Percentiles rank a stretch among this genome's conserved stretches.
Conservation (phyloP, 2,888 invertebrate genomes). For the Ormyrus thymus region DNA sequence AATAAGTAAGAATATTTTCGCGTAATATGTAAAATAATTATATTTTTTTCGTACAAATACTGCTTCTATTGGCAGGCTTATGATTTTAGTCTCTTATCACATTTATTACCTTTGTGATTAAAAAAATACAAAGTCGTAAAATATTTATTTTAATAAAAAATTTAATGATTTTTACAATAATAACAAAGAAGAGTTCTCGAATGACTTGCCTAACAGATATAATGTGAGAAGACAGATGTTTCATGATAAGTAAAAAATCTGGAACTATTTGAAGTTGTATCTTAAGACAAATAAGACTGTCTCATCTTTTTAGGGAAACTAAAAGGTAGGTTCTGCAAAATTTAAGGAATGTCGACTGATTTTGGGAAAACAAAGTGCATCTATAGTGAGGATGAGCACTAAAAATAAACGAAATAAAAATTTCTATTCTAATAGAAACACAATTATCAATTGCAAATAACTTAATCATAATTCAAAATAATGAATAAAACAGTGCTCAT, state of each 20-base stretch:
- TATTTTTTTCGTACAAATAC: conserved; percentile 54
- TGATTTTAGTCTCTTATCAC: conserved; percentile 52
- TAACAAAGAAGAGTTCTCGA: conserved; percentile 14
- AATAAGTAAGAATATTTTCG: conserved; percentile 21
- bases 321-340: conserved; percentile 20
- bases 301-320: conserved; percentile 4
- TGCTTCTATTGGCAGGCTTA: conserved; percentile 54
- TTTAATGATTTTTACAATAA: conserved; percentile 28
- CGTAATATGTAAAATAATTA: conserved; percentile 54
- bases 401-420: conserved; percentile 16
- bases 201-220: neutral
- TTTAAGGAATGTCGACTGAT: conserved; percentile 52
- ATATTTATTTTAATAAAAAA: conserved; percentile 10
- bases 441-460: conserved; percentile 44
- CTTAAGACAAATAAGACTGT: conserved; percentile 13
- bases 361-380: conserved; percentile 34
- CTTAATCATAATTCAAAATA: conserved; percentile 42
- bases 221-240: neutral
- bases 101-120: conserved; percentile 27
- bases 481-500: conserved; percentile 28
- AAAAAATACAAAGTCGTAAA: conserved; percentile 36
- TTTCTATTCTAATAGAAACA: conserved; percentile 17
- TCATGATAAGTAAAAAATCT: conserved; percentile 24
- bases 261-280: conserved; percentile 5
- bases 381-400: conserved; percentile 43